These are phyloP conservation scores for Amphimedon queenslandica DNA, from an alignment of 37 sponge, comb jelly and placozoan species.

Conservation along the genomic window DNA sequence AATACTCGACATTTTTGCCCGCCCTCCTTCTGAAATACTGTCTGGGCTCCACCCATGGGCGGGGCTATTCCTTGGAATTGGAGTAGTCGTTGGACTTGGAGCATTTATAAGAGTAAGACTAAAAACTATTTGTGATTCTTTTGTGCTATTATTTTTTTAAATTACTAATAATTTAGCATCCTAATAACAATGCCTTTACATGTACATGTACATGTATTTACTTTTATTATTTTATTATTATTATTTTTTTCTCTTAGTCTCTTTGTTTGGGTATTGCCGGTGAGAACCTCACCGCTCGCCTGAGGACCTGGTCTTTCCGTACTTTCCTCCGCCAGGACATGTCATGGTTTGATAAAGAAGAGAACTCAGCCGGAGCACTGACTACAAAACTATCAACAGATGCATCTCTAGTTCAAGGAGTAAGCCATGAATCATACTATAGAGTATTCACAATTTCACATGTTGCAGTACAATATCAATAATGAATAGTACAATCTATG, in stretches of 20 bases:
- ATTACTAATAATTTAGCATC: no score
- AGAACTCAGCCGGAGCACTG: conserved; percentile 60
- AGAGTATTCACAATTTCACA: no score
- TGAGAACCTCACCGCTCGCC: conserved; percentile 40
- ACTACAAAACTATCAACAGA: conserved; percentile 58
- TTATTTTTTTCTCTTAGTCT: conserved; percentile 7
- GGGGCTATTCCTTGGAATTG: neutral
- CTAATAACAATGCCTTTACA: no score
- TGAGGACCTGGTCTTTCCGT: conserved; percentile 26
- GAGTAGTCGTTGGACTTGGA: neutral
- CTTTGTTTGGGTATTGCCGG: conserved; percentile 39
- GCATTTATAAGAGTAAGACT: neutral
- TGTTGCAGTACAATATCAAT: no score
- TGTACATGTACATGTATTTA: no score
- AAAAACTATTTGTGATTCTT: neutral
- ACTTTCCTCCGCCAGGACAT: conserved; percentile 60
- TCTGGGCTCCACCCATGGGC: neutral
- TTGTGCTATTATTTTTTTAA: no score
- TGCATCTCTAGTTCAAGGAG: conserved; percentile 65
- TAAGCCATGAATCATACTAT: no score
- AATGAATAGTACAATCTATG: no score
- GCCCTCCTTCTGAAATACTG: neutral
- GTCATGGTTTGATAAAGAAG: conserved; percentile 61
- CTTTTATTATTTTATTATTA: no score
- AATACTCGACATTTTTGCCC: neutral